A percentile compares a stretch with the other conserved stretches of the same genome.
Conservation (phyloP, 2,797 vertebrate species). For the Lates japonicus region DNA sequence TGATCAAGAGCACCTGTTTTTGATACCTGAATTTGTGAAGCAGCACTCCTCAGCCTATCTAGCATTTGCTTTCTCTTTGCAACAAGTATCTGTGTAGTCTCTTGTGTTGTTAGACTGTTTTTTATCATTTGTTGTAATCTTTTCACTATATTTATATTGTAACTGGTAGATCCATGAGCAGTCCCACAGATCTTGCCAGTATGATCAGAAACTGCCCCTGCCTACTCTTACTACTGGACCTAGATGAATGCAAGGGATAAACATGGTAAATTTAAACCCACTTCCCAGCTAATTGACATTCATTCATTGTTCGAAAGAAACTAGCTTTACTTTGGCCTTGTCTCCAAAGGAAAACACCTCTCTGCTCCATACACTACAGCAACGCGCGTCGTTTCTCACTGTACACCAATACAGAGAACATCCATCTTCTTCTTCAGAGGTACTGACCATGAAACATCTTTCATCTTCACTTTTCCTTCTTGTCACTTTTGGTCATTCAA, state of each 20-base stretch:
- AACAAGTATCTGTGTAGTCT: background rate
- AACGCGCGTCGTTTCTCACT: no score
- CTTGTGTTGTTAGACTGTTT: background rate
- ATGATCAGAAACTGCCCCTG: constrained; percentile 92
- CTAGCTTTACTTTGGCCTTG: constrained; percentile 28
- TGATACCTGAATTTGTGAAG: no score
- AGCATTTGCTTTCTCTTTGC: no score
- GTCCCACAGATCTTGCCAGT: constrained; percentile 92
- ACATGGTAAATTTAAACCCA: constrained; percentile 83
- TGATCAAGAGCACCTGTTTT: no score
- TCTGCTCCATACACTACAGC: no score
- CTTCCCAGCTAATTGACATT: background rate
- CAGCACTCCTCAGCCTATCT: no score
- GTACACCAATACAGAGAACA: constrained; percentile 93
- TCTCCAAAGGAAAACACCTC: constrained; percentile 89
- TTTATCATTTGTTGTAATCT: background rate
- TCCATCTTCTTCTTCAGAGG: constrained; percentile 91
- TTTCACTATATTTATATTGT: background rate
- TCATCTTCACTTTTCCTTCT: constrained; percentile 8
- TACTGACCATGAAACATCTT: constrained; percentile 66
- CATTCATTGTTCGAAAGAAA: constrained; percentile 1
- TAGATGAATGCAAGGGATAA: constrained; percentile 93
- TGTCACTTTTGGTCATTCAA: constrained; percentile 24
- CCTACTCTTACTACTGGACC: constrained; percentile 89
- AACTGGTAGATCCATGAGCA: constrained; percentile 91